Evolutionary conservation across 30 jellyfish, hydroid and myxozoan species (phyloP).

Genomic region (Cassiopea xamachana): DNA sequence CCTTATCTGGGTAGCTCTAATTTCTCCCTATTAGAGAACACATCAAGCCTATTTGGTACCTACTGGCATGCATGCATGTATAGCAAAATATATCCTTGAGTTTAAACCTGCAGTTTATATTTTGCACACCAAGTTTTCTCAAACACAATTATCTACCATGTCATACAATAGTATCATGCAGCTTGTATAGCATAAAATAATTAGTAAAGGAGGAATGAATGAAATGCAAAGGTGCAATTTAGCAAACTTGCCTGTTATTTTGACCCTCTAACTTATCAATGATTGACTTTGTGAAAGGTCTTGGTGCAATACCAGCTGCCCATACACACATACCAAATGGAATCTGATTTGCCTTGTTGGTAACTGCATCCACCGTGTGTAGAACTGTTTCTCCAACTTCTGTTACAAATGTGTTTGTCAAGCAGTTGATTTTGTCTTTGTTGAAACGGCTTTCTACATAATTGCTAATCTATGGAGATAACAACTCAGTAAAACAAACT

Average conservation of each 20-base stretch:
- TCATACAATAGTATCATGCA: too few relatives aligned
- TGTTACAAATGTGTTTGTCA: slow-evolving; percentile 92
- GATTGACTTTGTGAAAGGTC: slow-evolving; percentile 74
- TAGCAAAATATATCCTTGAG: too few relatives aligned
- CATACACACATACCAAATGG: slow-evolving; percentile 98
- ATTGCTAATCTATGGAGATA: slow-evolving; percentile 71
- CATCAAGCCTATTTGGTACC: too few relatives aligned
- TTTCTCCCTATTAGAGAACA: too few relatives aligned
- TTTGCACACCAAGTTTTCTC: too few relatives aligned
- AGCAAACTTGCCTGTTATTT: slow-evolving; percentile 71
- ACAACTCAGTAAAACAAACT: neutral
- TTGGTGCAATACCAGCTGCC: slow-evolving; percentile 98
- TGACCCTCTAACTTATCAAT: slow-evolving; percentile 86
- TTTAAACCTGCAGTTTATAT: too few relatives aligned
- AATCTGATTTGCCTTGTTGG: slow-evolving; percentile 65
- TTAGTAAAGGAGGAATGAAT: neutral
- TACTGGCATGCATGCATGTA: too few relatives aligned
- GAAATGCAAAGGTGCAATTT: neutral
- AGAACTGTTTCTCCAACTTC: slow-evolving; percentile 71
- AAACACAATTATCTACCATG: too few relatives aligned
- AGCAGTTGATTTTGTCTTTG: slow-evolving; percentile 69
- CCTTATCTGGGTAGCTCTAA: too few relatives aligned
- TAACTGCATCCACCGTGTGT: slow-evolving; percentile 78
- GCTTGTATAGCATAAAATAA: neutral
- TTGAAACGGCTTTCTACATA: slow-evolving; percentile 84